Percentiles rank a stretch among this genome's conserved stretches.
Conservation (phyloP, 2,113 vertebrate species). For the Macquaria australasica region DNA sequence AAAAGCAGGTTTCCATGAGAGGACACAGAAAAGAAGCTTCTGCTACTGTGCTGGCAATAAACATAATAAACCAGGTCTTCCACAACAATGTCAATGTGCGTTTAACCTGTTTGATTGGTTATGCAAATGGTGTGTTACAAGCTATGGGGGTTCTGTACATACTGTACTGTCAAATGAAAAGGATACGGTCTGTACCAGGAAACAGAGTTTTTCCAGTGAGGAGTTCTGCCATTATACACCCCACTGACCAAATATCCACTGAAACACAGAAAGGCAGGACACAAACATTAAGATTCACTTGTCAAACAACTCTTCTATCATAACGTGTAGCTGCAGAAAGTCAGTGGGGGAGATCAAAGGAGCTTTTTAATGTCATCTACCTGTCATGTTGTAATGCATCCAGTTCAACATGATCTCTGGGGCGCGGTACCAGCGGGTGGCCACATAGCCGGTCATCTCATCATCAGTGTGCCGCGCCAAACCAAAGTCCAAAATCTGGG, state of each 20-base stretch:
- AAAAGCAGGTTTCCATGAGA: constrained; percentile 15
- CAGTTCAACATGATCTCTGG: constrained; percentile 99
- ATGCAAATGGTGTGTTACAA: constrained; percentile 1
- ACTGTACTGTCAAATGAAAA: constrained; percentile 65
- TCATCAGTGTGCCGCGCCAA: constrained; percentile 97
- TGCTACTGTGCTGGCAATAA: not conserved
- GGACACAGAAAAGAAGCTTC: not conserved
- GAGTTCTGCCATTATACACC: constrained; percentile 99
- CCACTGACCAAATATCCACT: constrained; percentile 99
- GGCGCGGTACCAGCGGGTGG: constrained; percentile 97
- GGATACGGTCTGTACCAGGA: constrained; percentile 99
- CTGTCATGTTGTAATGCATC: constrained; percentile 99
- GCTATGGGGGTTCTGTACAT: not conserved
- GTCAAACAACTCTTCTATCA: not conserved
- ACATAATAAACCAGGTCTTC: not conserved
- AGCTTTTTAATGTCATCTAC: constrained; percentile 73
- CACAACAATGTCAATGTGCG: not conserved
- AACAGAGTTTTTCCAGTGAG: constrained; percentile 97
- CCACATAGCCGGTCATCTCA: constrained; percentile 98
- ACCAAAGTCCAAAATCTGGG: constrained; percentile 97
- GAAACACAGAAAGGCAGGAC: constrained; percentile 53
- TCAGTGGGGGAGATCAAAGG: too few relatives aligned
- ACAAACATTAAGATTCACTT: not conserved
- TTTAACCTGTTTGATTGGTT: constrained; percentile 29
- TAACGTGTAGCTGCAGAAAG: not conserved